Evolutionary conservation across 1,140 invertebrate species (phyloP), one percentile per base, ranked within the genome.

Genomic region (Anastrepha ludens): DNA sequence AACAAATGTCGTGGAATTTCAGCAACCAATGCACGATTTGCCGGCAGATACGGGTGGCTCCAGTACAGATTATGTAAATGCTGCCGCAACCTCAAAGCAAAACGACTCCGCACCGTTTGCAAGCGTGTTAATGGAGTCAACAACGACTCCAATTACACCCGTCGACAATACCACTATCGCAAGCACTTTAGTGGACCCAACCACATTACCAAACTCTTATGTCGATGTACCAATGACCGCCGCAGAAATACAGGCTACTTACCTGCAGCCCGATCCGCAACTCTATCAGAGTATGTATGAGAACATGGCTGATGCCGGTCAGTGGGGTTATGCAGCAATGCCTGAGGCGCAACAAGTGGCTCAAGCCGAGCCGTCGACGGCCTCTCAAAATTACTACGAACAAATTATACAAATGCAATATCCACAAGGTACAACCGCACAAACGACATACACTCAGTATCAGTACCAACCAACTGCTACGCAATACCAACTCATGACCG

Each of bases 391-490:
- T 58, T 93, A 92, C 44, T 93, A 92, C 47, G 92, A 93, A 87
- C 91, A 92, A 86, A 92, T 92, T 0, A 89, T 92, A 89, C 91
- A 91, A 85, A 91, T 92, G 91, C 91, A 92, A 86, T 92, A 92
- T 88, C 91, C 91, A 0, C 87, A 88, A 55, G 41, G 58, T 11
- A 29, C 81, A 13, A 20, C 8, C 1, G 17, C 78, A 11, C 81
- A 85, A 67, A 65, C 88, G 9, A 20, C 88, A 0, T 89, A 89
- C 29, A 15, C 86, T 9, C 65, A 62, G 41, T 88, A 91, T 91
- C 91, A 92, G 67, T 93, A 93, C 85, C 91, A 91, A 9, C 89
- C 91, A 6, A 89, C 91, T 5, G 90, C 90, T 47, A 89, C 89
- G 2, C 91, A 91, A 81, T 92, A 91, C 85, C 91, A 92, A 87